Evolutionary conservation across 1,140 invertebrate genomes (phyloP), one percentile per base, ranked within the genome.

Genomic region (Caenorhabditis briggsae): DNA sequence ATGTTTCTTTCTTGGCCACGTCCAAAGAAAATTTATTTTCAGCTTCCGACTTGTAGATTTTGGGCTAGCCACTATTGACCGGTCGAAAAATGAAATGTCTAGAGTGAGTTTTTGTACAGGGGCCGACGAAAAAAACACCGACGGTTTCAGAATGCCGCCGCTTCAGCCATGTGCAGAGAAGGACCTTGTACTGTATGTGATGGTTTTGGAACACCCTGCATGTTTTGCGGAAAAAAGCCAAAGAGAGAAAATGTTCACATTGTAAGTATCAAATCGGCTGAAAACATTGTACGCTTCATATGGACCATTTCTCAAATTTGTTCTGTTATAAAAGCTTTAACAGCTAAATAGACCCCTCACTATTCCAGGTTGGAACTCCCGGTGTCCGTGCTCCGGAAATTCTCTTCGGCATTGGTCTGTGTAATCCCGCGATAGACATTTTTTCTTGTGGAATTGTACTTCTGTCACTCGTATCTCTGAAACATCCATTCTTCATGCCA

Each of bases 401-500:
- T 14, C 18, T 78, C 2, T 50, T 78, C 18, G 70, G 70, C 0
- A 12, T 78, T 50, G 70, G 70, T 5, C n/a, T 78, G 7, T 78
- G 70, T 9, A 48, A 78, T 50, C 46, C 70, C 8, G 14, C 70
- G 23, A 53, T 78, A 1, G 70, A 78, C 12, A 53, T 78, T 25
- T 78, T 78, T 25, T 78, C 70, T 0, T 78, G 70, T 50, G 70
- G 70, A 78, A 78, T 78, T 12, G 70, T 78, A 23, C 70, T 78
- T 12, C n/a, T 78, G 2, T 78, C 70, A 23, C 70, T 78, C 0
- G n/a, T 78, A n/a, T 78, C 18, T 78, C n/a, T 43, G 16, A 78
- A 78, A 78, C 70, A 78, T 48, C 70, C 70, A 53, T 78, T 78
- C 14, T 78, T 78, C 46, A 78, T 53, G 46, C 70, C 70, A 16